Percentiles rank a stretch among this genome's conserved stretches.
Conservation (phyloP, 1,140 invertebrate genomes). For the Phymastichus coffea region DNA sequence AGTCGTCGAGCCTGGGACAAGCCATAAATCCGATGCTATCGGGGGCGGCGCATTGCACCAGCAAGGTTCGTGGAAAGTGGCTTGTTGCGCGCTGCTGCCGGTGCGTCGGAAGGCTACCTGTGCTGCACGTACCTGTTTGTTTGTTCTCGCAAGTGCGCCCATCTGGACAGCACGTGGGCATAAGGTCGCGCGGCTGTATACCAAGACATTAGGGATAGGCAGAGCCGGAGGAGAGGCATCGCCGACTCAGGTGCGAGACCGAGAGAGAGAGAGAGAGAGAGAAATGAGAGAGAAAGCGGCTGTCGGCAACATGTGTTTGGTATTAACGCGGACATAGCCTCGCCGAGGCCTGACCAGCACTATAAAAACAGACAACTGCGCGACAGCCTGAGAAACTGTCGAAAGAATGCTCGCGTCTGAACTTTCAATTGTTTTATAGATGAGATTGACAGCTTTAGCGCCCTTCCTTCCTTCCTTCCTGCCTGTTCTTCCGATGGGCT, state of each 20-base stretch:
- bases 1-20: background rate
- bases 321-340: constrained; percentile 38
- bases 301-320: constrained; percentile 35
- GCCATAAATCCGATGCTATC: constrained; percentile 14
- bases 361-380: constrained; percentile 10
- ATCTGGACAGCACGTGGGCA: constrained; percentile 42
- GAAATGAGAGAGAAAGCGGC: too few relatives aligned
- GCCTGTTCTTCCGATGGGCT: too few relatives aligned
- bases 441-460: background rate
- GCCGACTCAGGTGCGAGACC: constrained; percentile 31
- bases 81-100: too few relatives aligned
- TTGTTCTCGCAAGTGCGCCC: constrained; percentile 22
- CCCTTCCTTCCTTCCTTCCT: too few relatives aligned
- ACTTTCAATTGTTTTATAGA: constrained; percentile 27
- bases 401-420: background rate
- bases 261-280: too few relatives aligned
- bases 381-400: constrained; percentile 36
- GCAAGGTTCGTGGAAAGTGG: too few relatives aligned
- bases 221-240: constrained; percentile 5
- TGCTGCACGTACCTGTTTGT: too few relatives aligned
- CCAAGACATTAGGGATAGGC: constrained; percentile 19
- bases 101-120: too few relatives aligned
- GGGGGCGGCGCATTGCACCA: too few relatives aligned
- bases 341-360: background rate
- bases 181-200: constrained; percentile 17